Evolutionary conservation across 2,888 invertebrate genomes (phyloP), one percentile per base, ranked within the genome.

Genomic region (Agonum fuliginosum): DNA sequence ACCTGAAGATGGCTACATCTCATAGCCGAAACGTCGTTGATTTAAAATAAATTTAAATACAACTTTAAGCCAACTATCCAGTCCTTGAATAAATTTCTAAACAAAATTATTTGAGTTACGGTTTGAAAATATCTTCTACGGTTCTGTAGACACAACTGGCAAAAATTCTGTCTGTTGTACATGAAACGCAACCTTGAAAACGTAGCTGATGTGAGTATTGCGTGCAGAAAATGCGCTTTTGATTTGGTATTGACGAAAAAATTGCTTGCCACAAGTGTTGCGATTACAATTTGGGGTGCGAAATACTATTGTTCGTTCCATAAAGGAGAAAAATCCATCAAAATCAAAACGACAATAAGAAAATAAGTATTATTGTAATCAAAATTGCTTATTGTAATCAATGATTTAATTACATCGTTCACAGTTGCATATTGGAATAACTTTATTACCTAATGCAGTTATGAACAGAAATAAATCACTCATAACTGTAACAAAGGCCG

Each of bases 201-300:
- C 30, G 17, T 62, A 30, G 10, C 58, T 62, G 30, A 62, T 62
- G 17, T 62, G 58, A 62, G 27, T 62, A 62, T 62, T 62, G 58
- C 58, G 30, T 62, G 58, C 30, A 6, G 58, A 54, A 54, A 54
- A 62, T 62, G 58, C 17, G 30, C 30, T 62, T 62, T 62, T 62
- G 58, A 62, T 62, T 54, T 22, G 24, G 54, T 54, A 24, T 6
- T 62, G 34, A 4, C 58, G 58, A 62, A 30, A 62, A 54, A 24
- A 54, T 54, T 54, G 54, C 12, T 5, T 22, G 22, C 22, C 54
- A 24, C n/a, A 62, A 62, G 30, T 62, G 30, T 24, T 62, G 58
- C 17, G 34, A 30, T 54, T 48, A 8, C 19, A 22, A 3, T 12
- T 37, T 1, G 24, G 54, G 54, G 48, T 19, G 10, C 48, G 6